Base-by-base conservation (phyloP, 2,797 vertebrate genomes). In the Mionectes olivaceus region DNA sequence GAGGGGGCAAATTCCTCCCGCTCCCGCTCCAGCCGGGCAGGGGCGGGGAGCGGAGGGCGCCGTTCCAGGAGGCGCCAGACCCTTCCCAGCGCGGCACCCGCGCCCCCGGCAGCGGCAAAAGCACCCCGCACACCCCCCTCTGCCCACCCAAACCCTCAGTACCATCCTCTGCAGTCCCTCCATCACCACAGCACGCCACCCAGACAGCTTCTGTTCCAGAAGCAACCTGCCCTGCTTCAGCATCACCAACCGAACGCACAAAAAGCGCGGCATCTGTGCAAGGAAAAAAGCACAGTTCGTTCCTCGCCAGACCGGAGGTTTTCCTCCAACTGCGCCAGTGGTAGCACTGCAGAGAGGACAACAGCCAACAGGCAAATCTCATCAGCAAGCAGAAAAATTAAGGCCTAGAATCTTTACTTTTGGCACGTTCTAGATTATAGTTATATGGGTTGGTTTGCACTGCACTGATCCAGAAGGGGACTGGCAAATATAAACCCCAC, bases 1-100 rank as follows among this genome's bases (percentile, higher is more conserved):
- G 32, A 96, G 87, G 96, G 95, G 81, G 78, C 96, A 96, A 95
- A 98, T 97, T 98, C 97, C 95, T 96, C 95, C 97, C 79, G n/a
- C 47, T 69, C 15, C 78, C 32, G 41, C 85, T 16, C 13, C 70
- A 49, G 65, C 59, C 33, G 18, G 59, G 39, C 65, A 33, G 73
- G 64, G 44, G 13, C 30, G 52, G 59, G 70, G 50, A 50, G 71
- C n/a, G 4, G 14, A 21, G 73, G 80, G 65, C 50, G 37, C 37
- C 49, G 50, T 21, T 10, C 37, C 37, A 15, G 37, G 87, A 19
- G 87, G 71, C 79, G 57, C 71, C 44, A 14, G 79, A 44, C 79
- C 71, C 50, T 76, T 24, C 78, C 8, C 64, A 73, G 79, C 79
- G 50, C 49, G 78, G 49, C 85, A 80, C 59, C 60, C 43, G 30